Percentiles rank a stretch among this genome's conserved stretches.
phyloP scores from a whole-genome alignment of 30 jellyfish, hydroid and myxozoan species.

The Hydractinia symbiolongicarpus region DNA sequence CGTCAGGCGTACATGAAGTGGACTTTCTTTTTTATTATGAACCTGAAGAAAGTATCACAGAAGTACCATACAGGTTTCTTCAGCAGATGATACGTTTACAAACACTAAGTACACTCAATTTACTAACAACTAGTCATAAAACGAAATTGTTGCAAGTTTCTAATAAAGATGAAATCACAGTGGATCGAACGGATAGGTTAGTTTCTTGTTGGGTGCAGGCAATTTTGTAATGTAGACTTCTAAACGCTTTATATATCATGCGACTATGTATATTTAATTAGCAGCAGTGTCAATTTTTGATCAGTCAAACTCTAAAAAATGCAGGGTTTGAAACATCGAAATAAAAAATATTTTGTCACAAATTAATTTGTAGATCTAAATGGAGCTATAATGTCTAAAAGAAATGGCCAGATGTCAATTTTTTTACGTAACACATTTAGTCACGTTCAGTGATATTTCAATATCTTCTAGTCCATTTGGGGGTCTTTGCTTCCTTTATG shows the following conservation, averaged over 20 bases:
- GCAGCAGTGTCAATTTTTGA: too few relatives aligned
- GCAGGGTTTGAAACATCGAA: too few relatives aligned
- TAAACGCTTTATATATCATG: background rate
- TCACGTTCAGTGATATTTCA: too few relatives aligned
- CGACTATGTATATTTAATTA: too few relatives aligned
- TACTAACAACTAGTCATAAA: constrained; percentile 34
- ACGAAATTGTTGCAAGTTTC: constrained; percentile 16
- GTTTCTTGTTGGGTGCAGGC: background rate
- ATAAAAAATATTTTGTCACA: too few relatives aligned
- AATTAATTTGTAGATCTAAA: too few relatives aligned
- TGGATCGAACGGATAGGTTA: background rate
- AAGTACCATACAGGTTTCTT: constrained; percentile 60
- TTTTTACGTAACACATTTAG: too few relatives aligned
- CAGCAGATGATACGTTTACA: constrained; percentile 81
- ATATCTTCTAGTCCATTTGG: too few relatives aligned
- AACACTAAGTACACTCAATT: constrained; percentile 63
- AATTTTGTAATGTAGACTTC: background rate
- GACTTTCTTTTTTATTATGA: constrained; percentile 79
- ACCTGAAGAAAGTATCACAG: constrained; percentile 39
- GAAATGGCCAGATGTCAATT: too few relatives aligned
- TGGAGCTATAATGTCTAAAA: too few relatives aligned
- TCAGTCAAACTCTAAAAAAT: too few relatives aligned
- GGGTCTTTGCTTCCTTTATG: too few relatives aligned
- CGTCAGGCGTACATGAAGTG: constrained; percentile 87
- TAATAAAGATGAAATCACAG: constrained; percentile 12